Base-by-base conservation (phyloP, 2,888 invertebrate species). In the Elmis aenea region DNA sequence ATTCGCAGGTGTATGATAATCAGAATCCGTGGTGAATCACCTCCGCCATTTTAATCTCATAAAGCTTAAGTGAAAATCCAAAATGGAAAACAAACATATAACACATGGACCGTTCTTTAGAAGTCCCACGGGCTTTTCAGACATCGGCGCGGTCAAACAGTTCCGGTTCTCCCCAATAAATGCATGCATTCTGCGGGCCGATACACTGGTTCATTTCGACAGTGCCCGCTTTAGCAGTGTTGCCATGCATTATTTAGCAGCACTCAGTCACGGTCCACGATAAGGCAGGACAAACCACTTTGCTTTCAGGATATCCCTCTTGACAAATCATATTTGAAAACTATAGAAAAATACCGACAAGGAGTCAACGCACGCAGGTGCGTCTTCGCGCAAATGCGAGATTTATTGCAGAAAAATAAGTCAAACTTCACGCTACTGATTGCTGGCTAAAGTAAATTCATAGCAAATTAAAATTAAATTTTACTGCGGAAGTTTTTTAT, bases 201-300 rank as follows among this genome's bases (percentile, higher is more conserved):
- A 38, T 45, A 38, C 44, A 43, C 37, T 41, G 30, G 18, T 42
- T 42, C 38, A 33, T 41, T 42, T 35, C 38, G 26, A 33, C 47
- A 25, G 42, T 34, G 39, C 38, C 42, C 47, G 36, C 37, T 46
- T 48, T 46, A 46, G 43, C 47, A 38, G 46, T 46, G 46, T 48
- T 46, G 31, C 42, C 38, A 39, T 54, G 52, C 50, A 54, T 54
- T 51, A 54, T 54, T 54, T 52, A 54, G 51, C 44, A 54, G 52
- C 52, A 54, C 54, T 54, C 52, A 48, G 54, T 52, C 54, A 54
- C 46, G 52, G 52, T 52, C 48, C 49, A 46, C 48, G 45, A 45
- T 41, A 46, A 44, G 32, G 43, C 42, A 49, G 51, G 49, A 51
- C 49, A 46, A 51, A 51, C 51, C 51, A 49, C 51, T 51, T 51